Base-by-base conservation (phyloP, 2,888 invertebrate species). In the Aspidiotus rigidus region DNA sequence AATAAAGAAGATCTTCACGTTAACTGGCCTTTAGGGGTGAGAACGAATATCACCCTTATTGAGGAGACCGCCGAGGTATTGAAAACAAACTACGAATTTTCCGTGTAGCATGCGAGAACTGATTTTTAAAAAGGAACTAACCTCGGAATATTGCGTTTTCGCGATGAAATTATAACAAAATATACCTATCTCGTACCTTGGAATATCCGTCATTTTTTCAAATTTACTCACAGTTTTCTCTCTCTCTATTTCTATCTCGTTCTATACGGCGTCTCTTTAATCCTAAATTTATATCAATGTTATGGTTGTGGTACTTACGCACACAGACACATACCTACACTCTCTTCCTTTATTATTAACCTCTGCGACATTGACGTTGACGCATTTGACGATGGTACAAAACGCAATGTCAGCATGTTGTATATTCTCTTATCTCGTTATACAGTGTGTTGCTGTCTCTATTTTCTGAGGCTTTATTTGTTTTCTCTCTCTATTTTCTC, bases 1-100 rank as follows among this genome's bases (percentile, higher is more conserved):
- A 95, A 97, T 84, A 96, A 96, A 87, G 93, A 95, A 84, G 91
- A 92, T 83, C 87, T 97, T 80, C 93, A 96, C 84, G 88, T 96
- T 82, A 86, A 93, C 83, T 96, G 96, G 96, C 96, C 95, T 79
- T 86, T 93, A 79, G 93, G 93, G 80, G 89, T 92, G 81, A 90
- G 89, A 84, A 92, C 91, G 80, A 94, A 94, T 84, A 90, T 93
- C 81, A 93, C 93, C 76, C 90, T 87, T 85, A 84, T 87, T 81
- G 91, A 93, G 84, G 91, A 92, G 77, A 91, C 92, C 79, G 86
- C 90, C 81, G 92, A 93, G 90, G 93, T 93, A 80, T 77, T 64
- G 49, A 15, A 15, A 13, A 53, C 1, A 53, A 53, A 53, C 11
- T 53, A 64, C 54, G 15, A 55, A 39, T 55, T 54, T 55, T 41